Evolutionary conservation across 2,113 vertebrate genomes (phyloP).

Genomic region (Hipposideros armiger): DNA sequence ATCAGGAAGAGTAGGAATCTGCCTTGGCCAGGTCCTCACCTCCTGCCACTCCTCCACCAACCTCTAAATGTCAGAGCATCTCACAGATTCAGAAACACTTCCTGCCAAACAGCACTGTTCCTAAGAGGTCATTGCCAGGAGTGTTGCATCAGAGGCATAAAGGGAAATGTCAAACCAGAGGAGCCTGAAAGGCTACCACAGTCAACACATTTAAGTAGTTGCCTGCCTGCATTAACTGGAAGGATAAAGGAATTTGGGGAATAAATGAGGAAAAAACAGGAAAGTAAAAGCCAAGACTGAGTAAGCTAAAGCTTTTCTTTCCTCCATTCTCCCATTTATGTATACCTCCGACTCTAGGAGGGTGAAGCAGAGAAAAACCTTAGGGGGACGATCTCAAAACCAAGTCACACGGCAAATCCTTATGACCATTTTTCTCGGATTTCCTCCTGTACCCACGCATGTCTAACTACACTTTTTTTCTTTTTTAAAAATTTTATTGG

Average conservation of each 20-base stretch:
- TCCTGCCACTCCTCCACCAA: background rate
- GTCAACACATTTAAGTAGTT: background rate
- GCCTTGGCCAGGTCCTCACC: background rate
- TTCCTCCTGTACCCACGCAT: background rate
- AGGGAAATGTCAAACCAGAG: background rate
- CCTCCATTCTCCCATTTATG: background rate
- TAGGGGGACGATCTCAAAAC: background rate
- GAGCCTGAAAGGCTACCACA: background rate
- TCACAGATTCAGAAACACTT: background rate
- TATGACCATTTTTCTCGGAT: background rate
- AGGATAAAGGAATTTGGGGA: background rate
- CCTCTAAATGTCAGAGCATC: background rate
- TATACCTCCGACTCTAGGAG: background rate
- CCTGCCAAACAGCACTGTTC: background rate
- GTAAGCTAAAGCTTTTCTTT: background rate
- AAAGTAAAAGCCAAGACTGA: background rate
- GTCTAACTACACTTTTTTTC: background rate
- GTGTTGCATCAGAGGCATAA: background rate
- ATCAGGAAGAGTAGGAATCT: background rate
- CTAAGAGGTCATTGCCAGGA: background rate
- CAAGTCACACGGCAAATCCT: background rate
- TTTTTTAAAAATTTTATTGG: no score
- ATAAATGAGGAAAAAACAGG: background rate
- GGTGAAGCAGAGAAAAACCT: background rate
- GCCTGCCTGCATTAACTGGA: background rate